Conservation (phyloP, 2,797 vertebrate genomes). For the Sphenopsis melanotis region DNA sequence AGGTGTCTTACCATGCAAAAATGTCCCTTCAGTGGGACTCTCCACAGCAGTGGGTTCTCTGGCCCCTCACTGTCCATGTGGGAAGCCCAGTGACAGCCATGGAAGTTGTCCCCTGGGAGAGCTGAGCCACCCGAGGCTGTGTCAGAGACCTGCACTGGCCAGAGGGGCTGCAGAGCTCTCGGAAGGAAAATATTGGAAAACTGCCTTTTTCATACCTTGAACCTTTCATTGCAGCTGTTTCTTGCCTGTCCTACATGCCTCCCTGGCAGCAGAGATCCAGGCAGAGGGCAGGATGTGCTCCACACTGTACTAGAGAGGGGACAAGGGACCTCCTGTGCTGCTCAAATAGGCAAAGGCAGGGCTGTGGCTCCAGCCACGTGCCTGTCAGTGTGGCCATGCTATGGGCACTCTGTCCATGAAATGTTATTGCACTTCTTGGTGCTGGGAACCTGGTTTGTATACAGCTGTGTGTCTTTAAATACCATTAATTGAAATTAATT, state of each 20-base stretch:
- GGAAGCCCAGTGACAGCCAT: accelerated
- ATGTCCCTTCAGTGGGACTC: background rate
- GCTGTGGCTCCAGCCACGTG: accelerated
- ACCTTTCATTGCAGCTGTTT: background rate
- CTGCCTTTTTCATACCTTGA: background rate
- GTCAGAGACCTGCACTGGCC: background rate
- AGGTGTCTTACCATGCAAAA: background rate
- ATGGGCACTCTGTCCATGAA: background rate
- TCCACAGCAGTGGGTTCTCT: background rate
- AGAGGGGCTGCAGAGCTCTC: background rate
- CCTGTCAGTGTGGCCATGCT: background rate
- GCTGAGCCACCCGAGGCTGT: background rate
- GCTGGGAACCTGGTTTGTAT: background rate
- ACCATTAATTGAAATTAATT: conserved; percentile 46
- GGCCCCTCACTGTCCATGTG: accelerated
- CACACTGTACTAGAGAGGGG: accelerated
- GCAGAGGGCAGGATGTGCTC: background rate
- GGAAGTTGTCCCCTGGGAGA: background rate
- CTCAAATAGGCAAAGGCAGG: background rate
- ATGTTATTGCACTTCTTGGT: background rate
- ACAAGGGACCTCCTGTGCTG: background rate
- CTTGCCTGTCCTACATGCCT: accelerated
- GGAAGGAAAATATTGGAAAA: background rate
- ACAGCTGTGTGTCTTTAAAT: background rate
- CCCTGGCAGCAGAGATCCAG: accelerated